A percentile compares a stretch with the other conserved stretches of the same genome.
Conservation (phyloP, 2,113 vertebrate species). For the Lepus americanus region DNA sequence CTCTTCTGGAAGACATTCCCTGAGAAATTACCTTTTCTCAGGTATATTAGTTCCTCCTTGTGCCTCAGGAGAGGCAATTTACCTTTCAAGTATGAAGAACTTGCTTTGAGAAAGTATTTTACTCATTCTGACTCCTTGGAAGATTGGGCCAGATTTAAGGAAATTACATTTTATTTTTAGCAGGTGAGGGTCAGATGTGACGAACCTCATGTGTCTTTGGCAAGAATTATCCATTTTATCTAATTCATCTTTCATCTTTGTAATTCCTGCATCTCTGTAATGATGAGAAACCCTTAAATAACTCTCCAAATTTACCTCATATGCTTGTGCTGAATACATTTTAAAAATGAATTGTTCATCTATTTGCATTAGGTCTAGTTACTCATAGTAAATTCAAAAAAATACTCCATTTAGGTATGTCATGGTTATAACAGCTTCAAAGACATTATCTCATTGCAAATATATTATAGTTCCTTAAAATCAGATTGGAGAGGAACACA, state of each 20-base stretch:
- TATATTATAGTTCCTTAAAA: not conserved
- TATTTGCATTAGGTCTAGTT: not conserved
- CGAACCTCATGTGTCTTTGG: not conserved
- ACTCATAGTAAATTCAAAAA: not conserved
- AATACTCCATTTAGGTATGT: not conserved
- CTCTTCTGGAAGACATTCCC: slow-evolving; percentile 23
- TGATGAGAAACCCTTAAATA: not conserved
- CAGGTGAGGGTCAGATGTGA: slow-evolving; percentile 43
- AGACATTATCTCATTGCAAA: not conserved
- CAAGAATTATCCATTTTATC: slow-evolving; percentile 18
- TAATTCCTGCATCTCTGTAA: not conserved
- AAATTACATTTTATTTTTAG: slow-evolving; percentile 79
- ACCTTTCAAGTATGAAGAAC: slow-evolving; percentile 74
- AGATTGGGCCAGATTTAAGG: slow-evolving; percentile 71
- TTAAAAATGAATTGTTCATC: not conserved
- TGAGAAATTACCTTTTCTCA: slow-evolving; percentile 63
- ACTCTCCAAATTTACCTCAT: not conserved
- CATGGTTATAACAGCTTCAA: not conserved
- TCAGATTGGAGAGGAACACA: not conserved
- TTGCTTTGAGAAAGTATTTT: slow-evolving; percentile 66
- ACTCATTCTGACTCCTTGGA: slow-evolving; percentile 62
- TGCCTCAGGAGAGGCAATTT: slow-evolving; percentile 69
- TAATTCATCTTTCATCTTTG: not conserved
- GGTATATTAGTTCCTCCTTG: slow-evolving; percentile 47
- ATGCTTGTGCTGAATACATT: not conserved